Evolutionary conservation across 2,888 invertebrate genomes (phyloP), one percentile per base, ranked within the genome.

Genomic region (Cephus pygmeus): DNA sequence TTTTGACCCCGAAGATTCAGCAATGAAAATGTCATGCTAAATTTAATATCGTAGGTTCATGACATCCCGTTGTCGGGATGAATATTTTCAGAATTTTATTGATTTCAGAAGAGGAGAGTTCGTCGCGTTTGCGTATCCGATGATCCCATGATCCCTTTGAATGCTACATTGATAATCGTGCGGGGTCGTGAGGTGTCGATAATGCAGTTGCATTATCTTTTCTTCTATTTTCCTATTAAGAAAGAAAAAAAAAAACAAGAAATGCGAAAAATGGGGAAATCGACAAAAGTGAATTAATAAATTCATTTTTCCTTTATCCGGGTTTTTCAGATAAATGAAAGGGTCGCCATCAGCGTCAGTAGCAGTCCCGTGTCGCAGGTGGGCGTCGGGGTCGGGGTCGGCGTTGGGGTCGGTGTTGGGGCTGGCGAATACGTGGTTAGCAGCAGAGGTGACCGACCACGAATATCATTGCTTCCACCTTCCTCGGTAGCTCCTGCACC

Each of bases 391-490:
- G 86, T 85, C 79, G 84, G 87, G 68, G 87, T 86, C 76, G 81
- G 78, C 76, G 89, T 87, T 77, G 80, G 86, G 79, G 84, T 82
- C 78, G 85, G 88, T 80, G 83, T 88, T 81, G 81, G 87, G 79
- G 82, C 83, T 76, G 86, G 86, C 76, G 88, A 90, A 79, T 88
- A 88, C 79, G 86, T 89, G 82, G 86, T 87, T 30, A 87, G 89
- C 75, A 90, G 91, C 79, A 89, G 91, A 73, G 88, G 87, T 69
- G 90, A 91, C 77, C 92, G 93, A 82, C 93, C 93, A 90, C 92
- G 94, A 90, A 94, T 96, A 92, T 95, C 95, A 78, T 93, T 96
- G 90, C 93, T 96, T 89, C 94, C 94, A 83, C 93, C 93, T 85
- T 93, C 93, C 76, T 92, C 92, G 85, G 92, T 93, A 87, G 87